phyloP scores from a whole-genome alignment of 2,888 invertebrate species.

The Mythimna albipuncta region DNA sequence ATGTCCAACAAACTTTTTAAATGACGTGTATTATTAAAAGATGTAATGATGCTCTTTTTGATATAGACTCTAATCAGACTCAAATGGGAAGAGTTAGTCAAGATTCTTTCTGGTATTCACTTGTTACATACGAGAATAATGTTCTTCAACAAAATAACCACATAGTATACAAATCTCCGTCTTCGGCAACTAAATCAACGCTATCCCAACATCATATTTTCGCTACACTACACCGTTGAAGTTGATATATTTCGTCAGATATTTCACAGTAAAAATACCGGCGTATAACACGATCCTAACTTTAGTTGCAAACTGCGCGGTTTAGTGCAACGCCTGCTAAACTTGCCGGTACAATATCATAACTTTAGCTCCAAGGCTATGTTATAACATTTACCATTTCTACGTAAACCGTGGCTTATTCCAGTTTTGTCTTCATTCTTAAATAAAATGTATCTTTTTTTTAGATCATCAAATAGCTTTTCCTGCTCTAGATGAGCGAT shows the following conservation, averaged over 20 bases:
- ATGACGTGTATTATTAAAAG: too few species aligned
- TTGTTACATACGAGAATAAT: background rate
- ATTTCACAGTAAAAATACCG: constrained; percentile 41
- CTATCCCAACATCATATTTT: constrained; percentile 19
- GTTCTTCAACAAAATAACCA: background rate
- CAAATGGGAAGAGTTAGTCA: too few species aligned
- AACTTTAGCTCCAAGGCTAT: constrained; percentile 25
- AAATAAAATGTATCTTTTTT: background rate
- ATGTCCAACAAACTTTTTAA: too few species aligned
- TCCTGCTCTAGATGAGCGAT: too few species aligned
- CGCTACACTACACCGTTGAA: constrained; percentile 16
- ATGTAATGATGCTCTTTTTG: too few species aligned
- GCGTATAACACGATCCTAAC: constrained; percentile 27
- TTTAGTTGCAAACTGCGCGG: constrained; percentile 37
- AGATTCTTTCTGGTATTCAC: too few species aligned
- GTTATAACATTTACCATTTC: constrained; percentile 22
- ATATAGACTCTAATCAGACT: too few species aligned
- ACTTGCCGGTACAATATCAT: constrained; percentile 44
- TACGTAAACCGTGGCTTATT: constrained; percentile 17
- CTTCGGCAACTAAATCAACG: constrained; percentile 10
- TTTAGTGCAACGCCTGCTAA: constrained; percentile 33
- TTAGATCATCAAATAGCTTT: too few species aligned
- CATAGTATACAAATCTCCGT: background rate
- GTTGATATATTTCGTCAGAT: constrained; percentile 39
- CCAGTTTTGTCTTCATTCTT: constrained; percentile 10